phyloP scores from a whole-genome alignment of 2,888 invertebrate species.

The Alsophila aescularia region DNA sequence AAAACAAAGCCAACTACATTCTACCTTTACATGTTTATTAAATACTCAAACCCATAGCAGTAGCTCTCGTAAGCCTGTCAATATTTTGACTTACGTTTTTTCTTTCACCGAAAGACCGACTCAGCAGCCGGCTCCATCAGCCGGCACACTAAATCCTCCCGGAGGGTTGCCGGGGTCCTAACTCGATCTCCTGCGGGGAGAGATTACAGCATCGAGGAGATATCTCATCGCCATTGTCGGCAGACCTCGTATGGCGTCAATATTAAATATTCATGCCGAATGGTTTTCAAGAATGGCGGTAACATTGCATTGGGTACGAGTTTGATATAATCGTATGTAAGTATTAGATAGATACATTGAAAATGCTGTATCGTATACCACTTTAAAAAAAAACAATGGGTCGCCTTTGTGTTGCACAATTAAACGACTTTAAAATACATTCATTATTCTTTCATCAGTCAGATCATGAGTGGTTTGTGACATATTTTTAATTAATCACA shows the following conservation, averaged over 20 bases:
- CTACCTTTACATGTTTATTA: neutral
- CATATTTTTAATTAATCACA: too few relatives aligned
- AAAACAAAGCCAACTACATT: too few relatives aligned
- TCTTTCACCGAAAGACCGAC: conserved; percentile 20
- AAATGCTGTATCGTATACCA: too few relatives aligned
- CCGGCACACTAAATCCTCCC: conserved; percentile 51
- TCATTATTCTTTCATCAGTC: too few relatives aligned
- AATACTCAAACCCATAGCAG: neutral
- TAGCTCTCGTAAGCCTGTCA: neutral
- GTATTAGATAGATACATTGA: too few relatives aligned
- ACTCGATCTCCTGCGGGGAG: conserved; percentile 56
- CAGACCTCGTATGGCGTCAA: conserved; percentile 30
- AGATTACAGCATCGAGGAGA: conserved; percentile 69
- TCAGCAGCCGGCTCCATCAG: conserved; percentile 25
- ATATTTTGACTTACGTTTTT: conserved; percentile 6
- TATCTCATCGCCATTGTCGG: conserved; percentile 58
- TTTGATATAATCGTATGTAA: too few relatives aligned
- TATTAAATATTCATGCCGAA: conserved; percentile 71
- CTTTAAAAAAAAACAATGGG: too few relatives aligned
- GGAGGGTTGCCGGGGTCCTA: conserved; percentile 48
- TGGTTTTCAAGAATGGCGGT: conserved; percentile 43
- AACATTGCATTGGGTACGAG: conserved; percentile 27
- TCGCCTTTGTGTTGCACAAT: too few relatives aligned
- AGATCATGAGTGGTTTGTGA: too few relatives aligned
- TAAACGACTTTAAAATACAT: too few relatives aligned